Evolutionary conservation across 2,888 invertebrate species (phyloP).

Genomic region (Gerris lacustris): DNA sequence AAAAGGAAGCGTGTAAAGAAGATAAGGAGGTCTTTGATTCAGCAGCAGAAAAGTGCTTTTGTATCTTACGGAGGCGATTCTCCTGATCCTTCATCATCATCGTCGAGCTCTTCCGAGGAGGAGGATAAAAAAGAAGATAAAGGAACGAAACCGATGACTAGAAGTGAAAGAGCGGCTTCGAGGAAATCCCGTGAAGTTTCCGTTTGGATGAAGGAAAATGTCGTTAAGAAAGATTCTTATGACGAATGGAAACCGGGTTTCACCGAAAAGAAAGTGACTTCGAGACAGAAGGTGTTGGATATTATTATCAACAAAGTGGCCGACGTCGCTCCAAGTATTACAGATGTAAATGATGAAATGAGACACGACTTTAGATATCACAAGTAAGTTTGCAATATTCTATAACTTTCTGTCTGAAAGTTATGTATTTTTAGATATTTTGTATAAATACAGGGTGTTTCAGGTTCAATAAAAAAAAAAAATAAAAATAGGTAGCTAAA

Average conservation of each 20-base stretch:
- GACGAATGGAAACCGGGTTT: not conserved
- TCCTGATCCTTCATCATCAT: not conserved
- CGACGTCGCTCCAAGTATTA: not conserved
- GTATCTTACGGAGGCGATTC: too few relatives aligned
- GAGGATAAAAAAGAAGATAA: not conserved
- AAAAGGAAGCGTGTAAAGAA: not conserved
- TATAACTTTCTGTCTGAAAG: too few relatives aligned
- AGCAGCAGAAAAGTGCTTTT: not conserved
- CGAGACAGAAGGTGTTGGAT: not conserved
- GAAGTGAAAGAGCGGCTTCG: not conserved
- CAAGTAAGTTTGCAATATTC: not conserved
- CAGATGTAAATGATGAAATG: slow-evolving; percentile 4
- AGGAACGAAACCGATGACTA: not conserved
- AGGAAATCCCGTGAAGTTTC: not conserved
- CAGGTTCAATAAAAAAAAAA: too few relatives aligned
- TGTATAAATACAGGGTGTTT: too few relatives aligned
- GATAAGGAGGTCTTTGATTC: not conserved
- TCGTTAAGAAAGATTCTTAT: not conserved
- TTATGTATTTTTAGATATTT: too few relatives aligned
- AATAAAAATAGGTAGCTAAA: too few relatives aligned
- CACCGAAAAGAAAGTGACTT: not conserved
- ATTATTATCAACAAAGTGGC: not conserved
- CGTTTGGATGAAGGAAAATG: not conserved
- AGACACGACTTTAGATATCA: not conserved
- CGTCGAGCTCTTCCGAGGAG: not conserved